phyloP scores from a whole-genome alignment of 2,113 vertebrate genomes.

The Protomyctophum bolini region DNA sequence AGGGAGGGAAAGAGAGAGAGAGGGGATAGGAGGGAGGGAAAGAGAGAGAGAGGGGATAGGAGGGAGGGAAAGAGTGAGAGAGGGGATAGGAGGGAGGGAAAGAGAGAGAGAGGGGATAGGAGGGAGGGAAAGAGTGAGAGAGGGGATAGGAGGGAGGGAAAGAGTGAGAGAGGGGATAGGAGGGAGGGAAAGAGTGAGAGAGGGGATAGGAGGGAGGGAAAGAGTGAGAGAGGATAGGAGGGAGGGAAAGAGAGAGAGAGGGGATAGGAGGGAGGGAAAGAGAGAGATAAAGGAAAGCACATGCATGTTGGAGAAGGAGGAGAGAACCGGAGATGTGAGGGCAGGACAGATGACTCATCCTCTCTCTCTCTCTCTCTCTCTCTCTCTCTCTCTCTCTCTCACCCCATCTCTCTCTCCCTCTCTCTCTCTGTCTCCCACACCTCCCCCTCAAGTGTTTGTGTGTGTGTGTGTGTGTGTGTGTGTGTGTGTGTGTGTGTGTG shows the following conservation, averaged over 20 bases:
- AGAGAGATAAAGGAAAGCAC: neutral
- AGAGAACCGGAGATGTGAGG: constrained; percentile 52
- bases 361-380: neutral
- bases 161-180: constrained; percentile 6
- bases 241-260: too few relatives aligned
- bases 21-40: too few relatives aligned
- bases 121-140: neutral
- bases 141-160: constrained; percentile 13
- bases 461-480: too few relatives aligned
- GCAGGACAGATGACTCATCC: constrained; percentile 59
- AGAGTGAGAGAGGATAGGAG: neutral
- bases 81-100: neutral
- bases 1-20: too few relatives aligned
- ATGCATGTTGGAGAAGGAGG: constrained; percentile 31
- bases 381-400: neutral
- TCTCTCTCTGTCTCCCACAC: too few relatives aligned
- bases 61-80: neutral
- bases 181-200: neutral
- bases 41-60: too few relatives aligned
- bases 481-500: too few relatives aligned
- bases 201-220: too few relatives aligned
- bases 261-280: too few relatives aligned
- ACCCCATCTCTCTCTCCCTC: too few relatives aligned
- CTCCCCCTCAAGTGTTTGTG: too few relatives aligned
- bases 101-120: neutral